Base-by-base conservation (phyloP, 2,888 invertebrate genomes). In the Hyppa rectilinea region DNA sequence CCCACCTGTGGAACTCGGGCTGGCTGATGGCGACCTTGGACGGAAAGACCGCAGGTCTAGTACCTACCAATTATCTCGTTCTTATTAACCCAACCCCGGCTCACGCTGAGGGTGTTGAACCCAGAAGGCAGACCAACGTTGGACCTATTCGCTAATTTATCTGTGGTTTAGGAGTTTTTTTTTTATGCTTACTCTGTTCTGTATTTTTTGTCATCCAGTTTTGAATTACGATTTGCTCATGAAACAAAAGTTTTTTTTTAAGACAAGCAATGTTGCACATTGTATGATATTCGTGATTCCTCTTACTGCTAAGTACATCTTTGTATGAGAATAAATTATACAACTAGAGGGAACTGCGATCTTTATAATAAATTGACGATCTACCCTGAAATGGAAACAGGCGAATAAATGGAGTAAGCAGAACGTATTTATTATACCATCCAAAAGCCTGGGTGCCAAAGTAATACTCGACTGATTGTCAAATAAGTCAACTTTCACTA, bases 21-120 rank as follows among this genome's bases (percentile, higher is more conserved):
- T 98, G 97, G 97, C 96, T 97, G 0, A 95, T 97, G 90, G 97
- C 97, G 0, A 91, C 96, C 0, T 89, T 96, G 1, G 96, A 97
- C 89, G 96, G 96, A 52, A 96, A 96, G 58, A 94, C 90, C 26
- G 95, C 96, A 0, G 98, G 97, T 0, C 89, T 97, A 2, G 96
- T 97, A 9, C 98, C 98, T 0, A 95, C 97, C 14, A 97, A 96
- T 85, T 97, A 97, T 81, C 91, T 96, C 23, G 95, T 92, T 83
- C 90, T 96, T 0, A 85, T 94, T 0, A 92, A 23, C 12, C 58
- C 71, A 47, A 92, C 20, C 12, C 58, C 71, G 45, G 45, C 26
- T n/a, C 31, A 52, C 0, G 12, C 23, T 5, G 76, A 69, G n/a
- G 36, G 20, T n/a, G 7, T 9, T 2, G 12, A 71, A 49, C 10